phyloP scores from a whole-genome alignment of 2,113 vertebrate species.

The Phylloscopus trochilus region DNA sequence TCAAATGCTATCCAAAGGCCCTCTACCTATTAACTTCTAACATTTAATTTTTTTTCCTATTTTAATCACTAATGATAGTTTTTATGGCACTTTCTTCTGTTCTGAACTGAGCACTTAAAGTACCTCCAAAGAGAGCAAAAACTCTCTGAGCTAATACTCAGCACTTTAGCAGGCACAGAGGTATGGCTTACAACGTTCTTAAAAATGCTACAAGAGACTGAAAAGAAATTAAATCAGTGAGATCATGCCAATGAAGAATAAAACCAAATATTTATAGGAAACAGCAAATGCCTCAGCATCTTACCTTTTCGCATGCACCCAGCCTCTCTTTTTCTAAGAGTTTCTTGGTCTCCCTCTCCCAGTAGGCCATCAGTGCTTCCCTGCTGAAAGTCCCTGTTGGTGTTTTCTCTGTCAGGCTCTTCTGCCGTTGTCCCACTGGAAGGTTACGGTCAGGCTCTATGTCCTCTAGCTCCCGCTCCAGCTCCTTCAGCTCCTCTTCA shows the following conservation, averaged over 20 bases:
- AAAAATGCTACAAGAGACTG: background rate
- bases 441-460: conserved; percentile 90
- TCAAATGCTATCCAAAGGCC: background rate
- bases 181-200: background rate
- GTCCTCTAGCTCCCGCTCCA: conserved; percentile 91
- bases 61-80: background rate
- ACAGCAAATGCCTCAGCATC: background rate
- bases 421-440: conserved; percentile 91
- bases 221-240: background rate
- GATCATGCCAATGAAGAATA: background rate
- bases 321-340: conserved; percentile 89
- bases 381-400: conserved; percentile 93
- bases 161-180: background rate
- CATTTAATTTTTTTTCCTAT: background rate
- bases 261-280: background rate
- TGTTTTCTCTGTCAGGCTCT: conserved; percentile 93
- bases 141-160: background rate
- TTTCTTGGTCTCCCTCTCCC: conserved; percentile 93
- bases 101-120: background rate
- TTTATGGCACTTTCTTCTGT: background rate
- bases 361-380: conserved; percentile 93
- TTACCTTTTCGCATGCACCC: conserved; percentile 76
- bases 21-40: background rate
- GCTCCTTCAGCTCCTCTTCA: conserved; percentile 90
- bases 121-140: background rate